Evolutionary conservation across 2,797 vertebrate genomes (phyloP), one percentile per base, ranked within the genome.

Genomic region (Schizothorax lantsangensis): DNA sequence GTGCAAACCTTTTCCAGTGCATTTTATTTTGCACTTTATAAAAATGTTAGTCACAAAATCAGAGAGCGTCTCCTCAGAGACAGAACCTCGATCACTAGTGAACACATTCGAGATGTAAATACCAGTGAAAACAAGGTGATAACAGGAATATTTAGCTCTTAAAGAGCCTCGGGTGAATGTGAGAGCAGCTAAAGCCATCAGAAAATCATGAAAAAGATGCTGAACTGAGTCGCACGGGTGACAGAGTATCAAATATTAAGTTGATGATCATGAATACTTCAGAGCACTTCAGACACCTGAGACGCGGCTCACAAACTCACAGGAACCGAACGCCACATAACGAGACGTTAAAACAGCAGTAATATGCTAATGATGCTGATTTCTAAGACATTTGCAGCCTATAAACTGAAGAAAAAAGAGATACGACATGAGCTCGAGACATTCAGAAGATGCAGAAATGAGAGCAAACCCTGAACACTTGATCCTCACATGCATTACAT

Each of bases 251-350:
- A 83, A 83, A 89, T 21, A 87, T 88, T 86, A 59, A 86, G 75
- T 21, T 36, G n/a, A 72, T 73, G 54, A 40, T 49, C 77, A 81
- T 89, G 8, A 78, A 89, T 84, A 84, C 62, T 89, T 88, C 30
- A 81, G 15, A 73, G 87, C 83, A 72, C 69, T 84, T 86, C 23
- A 81, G 84, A 86, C 19, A 84, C 69, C 43, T 33, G 77, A 88
- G 77, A 15, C 26, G 2, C 6, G 6, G n/a, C 59, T 64, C n/a
- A 64, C n/a, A 23, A 64, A 52, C 43, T 47, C 23, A 2, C 26
- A 66, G 17, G 43, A 82, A 66, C 23, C 23, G 49, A 36, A 9
- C 33, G 72, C 10, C 36, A 69, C 57, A 62, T 2, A 14, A n/a
- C 19, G 10, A 49, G 33, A n/a, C 66, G 0, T 40, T 79, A 8